Conservation (phyloP, 2,797 vertebrate species). For the Lepilemur septentrionalis region DNA sequence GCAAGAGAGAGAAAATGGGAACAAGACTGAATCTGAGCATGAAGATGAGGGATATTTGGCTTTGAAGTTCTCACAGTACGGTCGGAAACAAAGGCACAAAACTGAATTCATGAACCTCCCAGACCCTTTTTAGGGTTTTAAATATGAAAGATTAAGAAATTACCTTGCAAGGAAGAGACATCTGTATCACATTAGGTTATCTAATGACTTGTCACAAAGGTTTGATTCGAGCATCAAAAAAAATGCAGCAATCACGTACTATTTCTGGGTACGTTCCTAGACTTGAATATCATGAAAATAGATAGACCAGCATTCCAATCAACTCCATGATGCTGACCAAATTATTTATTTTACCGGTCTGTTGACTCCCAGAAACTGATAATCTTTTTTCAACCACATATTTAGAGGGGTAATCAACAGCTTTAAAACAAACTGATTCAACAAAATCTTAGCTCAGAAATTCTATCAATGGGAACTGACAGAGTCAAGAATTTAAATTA, state of each 20-base stretch:
- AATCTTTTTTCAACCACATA: slow-evolving; percentile 21
- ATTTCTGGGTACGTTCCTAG: neutral
- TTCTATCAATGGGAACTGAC: slow-evolving; percentile 7
- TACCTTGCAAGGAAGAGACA: neutral
- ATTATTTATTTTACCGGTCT: neutral
- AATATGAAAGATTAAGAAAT: slow-evolving; percentile 28
- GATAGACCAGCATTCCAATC: neutral
- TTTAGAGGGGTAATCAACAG: neutral
- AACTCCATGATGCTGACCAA: neutral
- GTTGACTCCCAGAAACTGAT: neutral
- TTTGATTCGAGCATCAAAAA: neutral
- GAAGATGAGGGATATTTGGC: neutral
- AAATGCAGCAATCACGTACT: neutral
- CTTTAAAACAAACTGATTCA: slow-evolving; percentile 15
- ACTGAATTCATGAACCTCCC: neutral
- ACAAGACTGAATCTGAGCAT: neutral
- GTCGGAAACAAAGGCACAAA: neutral
- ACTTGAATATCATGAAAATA: slow-evolving; percentile 25
- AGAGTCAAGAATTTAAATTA: slow-evolving; percentile 47
- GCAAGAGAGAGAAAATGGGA: neutral
- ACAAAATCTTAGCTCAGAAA: slow-evolving; percentile 49
- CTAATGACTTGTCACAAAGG: slow-evolving; percentile 9
- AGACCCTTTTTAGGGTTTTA: neutral
- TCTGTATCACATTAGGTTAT: neutral
- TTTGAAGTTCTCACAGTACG: neutral